Percentiles rank a stretch among this genome's conserved stretches.
These are phyloP conservation scores for Botia almorhae DNA, from an alignment of 2,797 vertebrate genomes.

Conservation along the genomic window DNA sequence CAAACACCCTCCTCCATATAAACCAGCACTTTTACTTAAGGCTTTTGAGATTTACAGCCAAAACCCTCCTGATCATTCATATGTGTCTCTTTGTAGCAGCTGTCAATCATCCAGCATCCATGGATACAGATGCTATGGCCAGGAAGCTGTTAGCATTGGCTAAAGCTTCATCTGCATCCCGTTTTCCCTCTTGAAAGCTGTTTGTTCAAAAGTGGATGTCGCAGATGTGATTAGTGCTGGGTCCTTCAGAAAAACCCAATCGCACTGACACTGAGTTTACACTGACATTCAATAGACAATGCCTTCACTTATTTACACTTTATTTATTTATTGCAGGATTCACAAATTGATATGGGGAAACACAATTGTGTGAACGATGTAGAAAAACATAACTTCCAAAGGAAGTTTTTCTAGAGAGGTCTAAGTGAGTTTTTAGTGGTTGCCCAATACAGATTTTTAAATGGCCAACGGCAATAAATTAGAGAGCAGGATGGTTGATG, in stretches of 20 bases:
- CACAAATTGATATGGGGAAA: slow-evolving; percentile 24
- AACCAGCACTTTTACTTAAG: slow-evolving; percentile 52
- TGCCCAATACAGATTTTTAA: too few relatives aligned
- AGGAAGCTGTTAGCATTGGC: slow-evolving; percentile 36
- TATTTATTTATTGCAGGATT: slow-evolving; percentile 19
- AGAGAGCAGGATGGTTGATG: too few relatives aligned
- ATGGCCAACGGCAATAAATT: too few relatives aligned
- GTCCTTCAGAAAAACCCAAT: too few relatives aligned
- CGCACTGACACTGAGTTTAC: not conserved
- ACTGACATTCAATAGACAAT: slow-evolving; percentile 17
- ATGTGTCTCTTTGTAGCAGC: slow-evolving; percentile 36
- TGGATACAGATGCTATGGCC: slow-evolving; percentile 41
- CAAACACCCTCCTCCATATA: slow-evolving; percentile 18
- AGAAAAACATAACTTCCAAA: slow-evolving; percentile 14
- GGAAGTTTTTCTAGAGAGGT: not conserved
- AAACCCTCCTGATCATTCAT: slow-evolving; percentile 39
- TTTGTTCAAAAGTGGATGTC: slow-evolving; percentile 12
- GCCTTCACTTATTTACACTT: slow-evolving; percentile 33
- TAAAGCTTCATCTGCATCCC: slow-evolving; percentile 28
- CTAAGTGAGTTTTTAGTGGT: not conserved
- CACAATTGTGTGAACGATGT: slow-evolving; percentile 32
- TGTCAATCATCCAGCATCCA: slow-evolving; percentile 53
- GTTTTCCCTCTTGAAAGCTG: slow-evolving; percentile 20
- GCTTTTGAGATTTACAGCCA: slow-evolving; percentile 19
- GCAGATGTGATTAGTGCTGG: not conserved